A percentile compares a stretch with the other conserved stretches of the same genome.
Evolutionary conservation across 2,888 invertebrate genomes (phyloP).

Genomic region (Ectropis crepuscularia): DNA sequence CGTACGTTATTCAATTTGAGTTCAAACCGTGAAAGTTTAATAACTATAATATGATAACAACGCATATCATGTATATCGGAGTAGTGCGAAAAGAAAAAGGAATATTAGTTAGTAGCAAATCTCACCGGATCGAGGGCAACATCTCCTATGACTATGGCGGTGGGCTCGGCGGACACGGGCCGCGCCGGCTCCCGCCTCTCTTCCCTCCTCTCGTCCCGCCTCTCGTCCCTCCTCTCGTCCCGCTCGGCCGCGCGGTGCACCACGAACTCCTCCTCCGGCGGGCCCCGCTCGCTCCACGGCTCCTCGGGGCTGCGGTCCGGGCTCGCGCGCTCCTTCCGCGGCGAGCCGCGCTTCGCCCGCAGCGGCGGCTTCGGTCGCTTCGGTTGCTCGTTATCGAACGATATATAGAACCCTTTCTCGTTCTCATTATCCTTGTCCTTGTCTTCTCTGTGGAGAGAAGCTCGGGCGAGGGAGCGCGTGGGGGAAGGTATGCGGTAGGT

Average conservation of each 20-base stretch:
- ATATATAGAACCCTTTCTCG: constrained; percentile 96
- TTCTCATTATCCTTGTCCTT: constrained; percentile 80
- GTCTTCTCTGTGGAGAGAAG: constrained; percentile 86
- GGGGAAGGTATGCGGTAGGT: constrained; percentile 96
- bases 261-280: constrained; percentile 56
- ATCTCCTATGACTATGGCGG: constrained; percentile 76
- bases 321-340: constrained; percentile 87
- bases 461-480: constrained; percentile 88
- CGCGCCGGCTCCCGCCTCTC: constrained; percentile 56
- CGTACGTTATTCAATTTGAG: too few relatives aligned
- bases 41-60: too few relatives aligned
- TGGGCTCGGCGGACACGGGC: constrained; percentile 59
- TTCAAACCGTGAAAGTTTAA: too few relatives aligned
- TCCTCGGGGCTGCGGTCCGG: constrained; percentile 67
- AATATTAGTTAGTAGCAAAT: neutral
- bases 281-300: constrained; percentile 55
- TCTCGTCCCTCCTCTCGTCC: constrained; percentile 48
- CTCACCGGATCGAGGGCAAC: constrained; percentile 75
- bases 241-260: constrained; percentile 50
- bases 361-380: constrained; percentile 95
- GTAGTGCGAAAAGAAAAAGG: neutral
- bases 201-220: constrained; percentile 58
- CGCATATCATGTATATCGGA: too few relatives aligned
- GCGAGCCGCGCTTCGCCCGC: constrained; percentile 89
- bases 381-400: constrained; percentile 95